These are phyloP conservation scores for Rhorus exstirpatorius DNA, from an alignment of 2,888 invertebrate species.

Conservation along the genomic window DNA sequence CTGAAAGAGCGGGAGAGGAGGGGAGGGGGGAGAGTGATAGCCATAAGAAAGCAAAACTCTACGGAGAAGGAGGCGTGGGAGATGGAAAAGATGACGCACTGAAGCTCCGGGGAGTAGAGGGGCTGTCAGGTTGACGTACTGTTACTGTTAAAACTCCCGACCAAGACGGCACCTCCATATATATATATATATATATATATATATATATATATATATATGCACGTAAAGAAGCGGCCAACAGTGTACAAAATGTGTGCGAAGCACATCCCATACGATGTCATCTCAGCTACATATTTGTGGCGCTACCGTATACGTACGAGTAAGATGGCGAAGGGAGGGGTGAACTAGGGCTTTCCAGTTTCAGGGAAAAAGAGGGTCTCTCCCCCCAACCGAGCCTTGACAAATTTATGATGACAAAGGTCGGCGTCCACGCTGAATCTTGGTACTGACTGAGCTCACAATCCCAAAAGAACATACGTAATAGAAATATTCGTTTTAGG, in stretches of 20 bases:
- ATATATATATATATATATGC: too few species aligned
- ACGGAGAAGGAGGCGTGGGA: slow-evolving; percentile 77
- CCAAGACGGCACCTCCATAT: slow-evolving; percentile 64
- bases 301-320: slow-evolving; percentile 5
- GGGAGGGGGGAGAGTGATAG: slow-evolving; percentile 66
- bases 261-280: slow-evolving; percentile 30
- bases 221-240: slow-evolving; percentile 75
- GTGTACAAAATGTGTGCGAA: slow-evolving; percentile 51
- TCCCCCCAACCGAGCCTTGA: slow-evolving; percentile 33
- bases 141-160: slow-evolving; percentile 83
- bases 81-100: slow-evolving; percentile 67
- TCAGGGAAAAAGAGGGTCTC: slow-evolving; percentile 30
- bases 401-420: slow-evolving; percentile 49
- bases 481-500: neutral
- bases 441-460: slow-evolving; percentile 18
- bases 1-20: slow-evolving; percentile 77
- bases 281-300: slow-evolving; percentile 30
- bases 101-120: slow-evolving; percentile 71
- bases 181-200: too few species aligned
- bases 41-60: slow-evolving; percentile 64
- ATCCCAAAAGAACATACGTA: slow-evolving; percentile 20
- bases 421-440: slow-evolving; percentile 33
- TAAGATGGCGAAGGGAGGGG: slow-evolving; percentile 9
- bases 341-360: slow-evolving; percentile 43
- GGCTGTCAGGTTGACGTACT: slow-evolving; percentile 83